Evolutionary conservation across 2,888 invertebrate genomes (phyloP).

Genomic region (Tinea pellionella): DNA sequence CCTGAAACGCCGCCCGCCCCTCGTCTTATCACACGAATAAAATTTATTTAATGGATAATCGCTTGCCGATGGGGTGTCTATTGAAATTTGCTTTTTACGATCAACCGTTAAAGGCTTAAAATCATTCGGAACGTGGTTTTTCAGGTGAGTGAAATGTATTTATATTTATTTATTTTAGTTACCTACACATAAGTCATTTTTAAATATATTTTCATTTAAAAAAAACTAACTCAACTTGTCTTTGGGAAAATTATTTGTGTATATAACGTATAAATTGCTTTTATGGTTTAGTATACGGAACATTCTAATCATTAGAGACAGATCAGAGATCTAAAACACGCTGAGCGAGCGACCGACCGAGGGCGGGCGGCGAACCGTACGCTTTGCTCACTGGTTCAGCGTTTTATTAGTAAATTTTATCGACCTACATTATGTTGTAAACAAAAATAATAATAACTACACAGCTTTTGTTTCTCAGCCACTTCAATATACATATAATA

Average conservation of each 20-base stretch:
- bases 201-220: too few species aligned
- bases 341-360: background rate
- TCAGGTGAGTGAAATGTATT: too few species aligned
- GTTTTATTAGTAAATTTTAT: background rate
- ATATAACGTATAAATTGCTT: too few species aligned
- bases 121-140: background rate
- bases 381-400: background rate
- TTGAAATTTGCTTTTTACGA: constrained; percentile 50
- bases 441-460: background rate
- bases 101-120: background rate
- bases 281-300: background rate
- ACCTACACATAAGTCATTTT: too few species aligned
- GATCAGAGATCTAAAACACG: background rate
- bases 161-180: too few species aligned
- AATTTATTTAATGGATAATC: constrained; percentile 66
- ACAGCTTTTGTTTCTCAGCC: too few species aligned
- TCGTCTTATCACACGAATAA: constrained; percentile 57
- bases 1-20: constrained; percentile 37
- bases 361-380: background rate
- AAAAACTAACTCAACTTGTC: too few species aligned
- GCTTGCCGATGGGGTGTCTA: constrained; percentile 45
- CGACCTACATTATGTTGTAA: background rate
- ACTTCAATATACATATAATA: too few species aligned
- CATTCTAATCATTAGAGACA: background rate
- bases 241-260: too few species aligned